Percentiles rank a stretch among this genome's conserved stretches.
Evolutionary conservation across 2,113 vertebrate species (phyloP).

Genomic region (Barbus barbus): DNA sequence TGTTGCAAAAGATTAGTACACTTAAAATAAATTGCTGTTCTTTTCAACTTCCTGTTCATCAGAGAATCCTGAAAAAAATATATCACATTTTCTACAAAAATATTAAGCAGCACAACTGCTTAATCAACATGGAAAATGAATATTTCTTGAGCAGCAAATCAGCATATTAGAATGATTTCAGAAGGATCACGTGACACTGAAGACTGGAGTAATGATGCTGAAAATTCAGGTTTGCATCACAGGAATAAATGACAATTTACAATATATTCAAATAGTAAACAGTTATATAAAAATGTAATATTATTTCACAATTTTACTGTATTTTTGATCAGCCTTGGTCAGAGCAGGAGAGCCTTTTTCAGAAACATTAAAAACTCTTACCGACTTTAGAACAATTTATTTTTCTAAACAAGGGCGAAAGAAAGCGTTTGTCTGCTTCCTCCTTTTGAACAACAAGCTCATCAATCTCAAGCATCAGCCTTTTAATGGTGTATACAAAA

Average conservation of each 20-base stretch:
- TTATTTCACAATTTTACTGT: background rate
- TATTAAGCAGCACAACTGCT: background rate
- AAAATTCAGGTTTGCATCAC: background rate
- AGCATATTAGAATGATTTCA: background rate
- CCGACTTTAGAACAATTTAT: too few species aligned
- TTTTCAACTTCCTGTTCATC: background rate
- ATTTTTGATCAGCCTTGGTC: background rate
- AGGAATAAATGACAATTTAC: background rate
- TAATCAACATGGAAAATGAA: background rate
- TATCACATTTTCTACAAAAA: background rate
- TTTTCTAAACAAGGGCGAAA: background rate
- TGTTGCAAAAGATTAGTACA: too few species aligned
- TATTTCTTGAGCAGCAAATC: background rate
- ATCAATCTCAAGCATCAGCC: constrained; percentile 24
- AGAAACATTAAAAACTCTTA: background rate
- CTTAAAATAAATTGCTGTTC: too few species aligned
- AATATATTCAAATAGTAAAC: background rate
- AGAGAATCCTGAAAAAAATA: background rate
- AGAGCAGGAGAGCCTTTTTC: background rate
- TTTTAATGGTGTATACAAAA: constrained; percentile 11
- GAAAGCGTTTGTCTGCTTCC: background rate
- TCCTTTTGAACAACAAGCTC: background rate
- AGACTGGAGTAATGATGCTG: too few species aligned
- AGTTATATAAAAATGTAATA: background rate
- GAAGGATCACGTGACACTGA: background rate